A percentile compares a stretch with the other conserved stretches of the same genome.
Conservation (phyloP, 1,140 invertebrate species). For the Philopotamus ludificatus region DNA sequence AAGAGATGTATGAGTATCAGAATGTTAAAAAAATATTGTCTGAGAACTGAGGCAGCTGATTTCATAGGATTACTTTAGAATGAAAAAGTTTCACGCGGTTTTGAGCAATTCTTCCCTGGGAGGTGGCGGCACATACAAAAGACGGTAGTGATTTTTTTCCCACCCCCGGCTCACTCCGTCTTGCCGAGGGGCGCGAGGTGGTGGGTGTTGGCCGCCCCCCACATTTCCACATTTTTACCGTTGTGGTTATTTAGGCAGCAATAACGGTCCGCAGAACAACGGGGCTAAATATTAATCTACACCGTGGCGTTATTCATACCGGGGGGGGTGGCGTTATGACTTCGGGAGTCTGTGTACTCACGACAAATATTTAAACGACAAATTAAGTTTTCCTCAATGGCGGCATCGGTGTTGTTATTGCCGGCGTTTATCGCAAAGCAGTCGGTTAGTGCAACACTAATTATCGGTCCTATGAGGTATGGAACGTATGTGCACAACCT, state of each 20-base stretch:
- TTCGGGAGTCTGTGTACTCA: background rate
- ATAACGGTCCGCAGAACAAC: background rate
- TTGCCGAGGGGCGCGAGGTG: too few species aligned
- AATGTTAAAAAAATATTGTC: background rate
- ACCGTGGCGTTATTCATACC: background rate
- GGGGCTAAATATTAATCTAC: background rate
- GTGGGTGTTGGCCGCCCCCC: too few species aligned
- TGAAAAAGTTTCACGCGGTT: background rate
- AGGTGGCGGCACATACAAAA: background rate
- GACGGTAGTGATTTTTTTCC: background rate
- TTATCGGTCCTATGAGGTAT: background rate
- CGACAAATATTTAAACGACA: background rate
- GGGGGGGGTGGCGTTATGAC: background rate
- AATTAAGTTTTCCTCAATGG: background rate
- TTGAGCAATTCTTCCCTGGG: background rate
- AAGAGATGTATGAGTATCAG: too few species aligned
- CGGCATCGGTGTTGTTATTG: background rate
- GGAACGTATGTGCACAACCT: too few species aligned
- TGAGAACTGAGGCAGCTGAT: background rate
- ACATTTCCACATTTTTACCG: background rate
- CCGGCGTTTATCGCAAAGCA: background rate
- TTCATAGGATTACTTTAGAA: background rate
- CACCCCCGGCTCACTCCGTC: background rate
- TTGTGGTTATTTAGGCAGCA: background rate
- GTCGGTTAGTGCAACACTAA: background rate